Evolutionary conservation across 1,140 invertebrate genomes (phyloP).

Genomic region (Tyrophagus putrescentiae): DNA sequence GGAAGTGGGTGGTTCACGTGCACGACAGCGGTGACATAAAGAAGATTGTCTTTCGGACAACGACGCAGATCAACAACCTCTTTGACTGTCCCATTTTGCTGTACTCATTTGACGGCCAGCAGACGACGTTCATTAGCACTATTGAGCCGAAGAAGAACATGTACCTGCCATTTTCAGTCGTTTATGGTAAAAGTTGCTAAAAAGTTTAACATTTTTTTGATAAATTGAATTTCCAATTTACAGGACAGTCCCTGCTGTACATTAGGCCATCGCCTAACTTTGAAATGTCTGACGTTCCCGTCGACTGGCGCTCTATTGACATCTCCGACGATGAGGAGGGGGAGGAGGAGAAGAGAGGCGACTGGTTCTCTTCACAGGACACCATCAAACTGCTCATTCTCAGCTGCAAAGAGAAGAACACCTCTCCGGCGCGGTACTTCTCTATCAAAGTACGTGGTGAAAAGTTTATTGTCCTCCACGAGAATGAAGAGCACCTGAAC

Average conservation of each 20-base stretch:
- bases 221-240: too few relatives aligned
- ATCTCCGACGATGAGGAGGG: background rate
- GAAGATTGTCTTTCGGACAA: constrained; percentile 20
- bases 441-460: constrained; percentile 41
- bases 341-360: too few relatives aligned
- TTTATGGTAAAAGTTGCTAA: constrained; percentile 7
- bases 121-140: background rate
- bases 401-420: too few relatives aligned
- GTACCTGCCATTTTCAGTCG: background rate
- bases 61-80: constrained; percentile 60
- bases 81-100: constrained; percentile 60
- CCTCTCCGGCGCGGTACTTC: background rate
- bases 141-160: background rate
- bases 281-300: background rate
- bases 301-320: background rate
- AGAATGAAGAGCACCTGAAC: constrained; percentile 53
- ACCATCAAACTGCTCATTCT: too few relatives aligned
- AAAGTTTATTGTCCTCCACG: constrained; percentile 67
- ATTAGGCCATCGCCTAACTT: constrained; percentile 17
- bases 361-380: too few relatives aligned
- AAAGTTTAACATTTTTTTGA: too few relatives aligned
- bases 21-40: constrained; percentile 18
- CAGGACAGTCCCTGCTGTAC: background rate
- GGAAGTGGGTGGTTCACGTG: constrained; percentile 16
- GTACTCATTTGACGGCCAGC: constrained; percentile 48